These are phyloP conservation scores for Gambusia affinis DNA, from an alignment of 2,113 vertebrate genomes.

Conservation along the genomic window DNA sequence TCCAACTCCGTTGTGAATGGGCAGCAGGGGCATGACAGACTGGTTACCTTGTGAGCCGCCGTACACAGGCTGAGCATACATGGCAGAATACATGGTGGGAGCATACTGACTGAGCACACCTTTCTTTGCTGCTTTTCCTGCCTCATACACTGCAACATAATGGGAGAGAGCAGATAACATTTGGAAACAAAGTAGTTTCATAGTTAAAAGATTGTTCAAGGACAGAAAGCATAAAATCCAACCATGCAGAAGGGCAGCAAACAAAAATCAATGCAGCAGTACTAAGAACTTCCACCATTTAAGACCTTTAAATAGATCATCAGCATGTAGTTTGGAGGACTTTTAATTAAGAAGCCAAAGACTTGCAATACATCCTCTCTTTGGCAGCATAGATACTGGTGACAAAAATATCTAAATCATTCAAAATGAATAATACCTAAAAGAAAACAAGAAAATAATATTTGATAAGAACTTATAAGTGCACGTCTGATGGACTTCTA, in stretches of 20 bases:
- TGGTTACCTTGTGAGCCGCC: slow-evolving; percentile 52
- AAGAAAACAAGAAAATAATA: background rate
- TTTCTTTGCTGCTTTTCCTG: slow-evolving; percentile 90
- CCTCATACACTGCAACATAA: slow-evolving; percentile 83
- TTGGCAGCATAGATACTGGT: no score
- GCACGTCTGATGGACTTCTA: background rate
- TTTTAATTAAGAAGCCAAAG: background rate
- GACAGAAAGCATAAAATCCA: background rate
- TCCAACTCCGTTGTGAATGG: slow-evolving; percentile 68
- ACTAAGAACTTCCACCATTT: background rate
- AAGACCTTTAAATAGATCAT: background rate
- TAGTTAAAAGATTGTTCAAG: background rate
- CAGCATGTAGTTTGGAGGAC: background rate
- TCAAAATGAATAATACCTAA: background rate
- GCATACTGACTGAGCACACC: slow-evolving; percentile 82
- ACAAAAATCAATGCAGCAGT: background rate
- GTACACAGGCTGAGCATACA: slow-evolving; percentile 81
- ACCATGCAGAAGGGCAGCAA: background rate
- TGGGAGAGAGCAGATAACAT: background rate
- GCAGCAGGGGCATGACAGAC: slow-evolving; percentile 77
- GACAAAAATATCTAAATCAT: background rate
- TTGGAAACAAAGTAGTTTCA: background rate
- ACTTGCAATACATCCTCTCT: no score
- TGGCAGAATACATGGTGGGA: slow-evolving; percentile 76
- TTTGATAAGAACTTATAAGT: background rate